A percentile compares a stretch with the other conserved stretches of the same genome.
Conservation (phyloP, 1,140 invertebrate genomes). For the Anastrepha ludens region DNA sequence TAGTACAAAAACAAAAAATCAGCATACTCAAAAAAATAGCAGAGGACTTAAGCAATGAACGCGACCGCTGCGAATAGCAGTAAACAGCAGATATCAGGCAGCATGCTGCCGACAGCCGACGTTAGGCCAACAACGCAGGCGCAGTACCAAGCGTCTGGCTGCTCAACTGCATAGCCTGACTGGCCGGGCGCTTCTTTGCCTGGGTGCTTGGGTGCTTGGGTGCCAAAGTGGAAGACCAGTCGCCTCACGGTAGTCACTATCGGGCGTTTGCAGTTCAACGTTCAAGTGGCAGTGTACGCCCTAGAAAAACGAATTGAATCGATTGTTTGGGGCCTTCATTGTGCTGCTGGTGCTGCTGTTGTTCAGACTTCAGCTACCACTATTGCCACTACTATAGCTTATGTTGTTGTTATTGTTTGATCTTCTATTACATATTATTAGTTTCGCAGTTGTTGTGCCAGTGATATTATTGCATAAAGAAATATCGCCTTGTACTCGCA, state of each 20-base stretch:
- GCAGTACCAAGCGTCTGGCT: not conserved
- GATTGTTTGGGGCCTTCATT: constrained; percentile 64
- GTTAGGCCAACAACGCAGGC: not conserved
- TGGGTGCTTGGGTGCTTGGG: constrained; percentile 20
- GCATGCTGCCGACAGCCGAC: constrained; percentile 37
- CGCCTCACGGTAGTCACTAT: constrained; percentile 71
- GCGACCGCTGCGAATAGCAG: constrained; percentile 1
- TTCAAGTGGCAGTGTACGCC: constrained; percentile 70
- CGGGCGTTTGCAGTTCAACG: constrained; percentile 74
- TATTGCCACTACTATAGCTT: not conserved
- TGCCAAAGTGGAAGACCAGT: constrained; percentile 54
- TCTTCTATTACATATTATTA: constrained; percentile 46
- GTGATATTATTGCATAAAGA: constrained; percentile 39
- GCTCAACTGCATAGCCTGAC: not conserved
- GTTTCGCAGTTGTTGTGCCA: not conserved
- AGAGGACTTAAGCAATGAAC: not conserved
- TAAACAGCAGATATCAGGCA: constrained; percentile 13
- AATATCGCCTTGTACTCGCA: constrained; percentile 18
- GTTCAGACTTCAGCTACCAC: not conserved
- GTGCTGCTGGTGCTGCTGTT: not conserved
- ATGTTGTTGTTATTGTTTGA: not conserved
- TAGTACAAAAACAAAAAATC: not conserved
- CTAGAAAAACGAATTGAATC: constrained; percentile 71
- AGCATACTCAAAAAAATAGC: not conserved
- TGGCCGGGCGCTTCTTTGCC: not conserved